Percentiles rank a stretch among this genome's conserved stretches.
These are phyloP conservation scores for Ptilonorhynchus violaceus DNA, from an alignment of 2,113 vertebrate genomes.

Conservation along the genomic window DNA sequence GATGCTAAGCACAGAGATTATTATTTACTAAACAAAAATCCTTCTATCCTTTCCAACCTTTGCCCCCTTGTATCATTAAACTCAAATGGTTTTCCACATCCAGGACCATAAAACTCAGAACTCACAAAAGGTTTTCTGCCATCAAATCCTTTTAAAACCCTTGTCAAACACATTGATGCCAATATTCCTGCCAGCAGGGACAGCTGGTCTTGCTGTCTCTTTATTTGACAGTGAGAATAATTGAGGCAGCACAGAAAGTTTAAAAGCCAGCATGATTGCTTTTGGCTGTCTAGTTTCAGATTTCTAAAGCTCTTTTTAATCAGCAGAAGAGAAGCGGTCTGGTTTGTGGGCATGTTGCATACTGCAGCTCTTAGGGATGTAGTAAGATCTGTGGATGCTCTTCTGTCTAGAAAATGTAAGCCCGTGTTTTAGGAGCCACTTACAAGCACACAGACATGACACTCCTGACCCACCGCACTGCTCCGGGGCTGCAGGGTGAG, in stretches of 20 bases:
- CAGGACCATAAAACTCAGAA: not conserved
- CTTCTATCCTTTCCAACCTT: not conserved
- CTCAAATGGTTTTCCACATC: not conserved
- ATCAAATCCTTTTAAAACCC: conserved; percentile 20
- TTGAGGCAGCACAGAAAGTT: conserved; percentile 37
- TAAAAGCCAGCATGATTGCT: conserved; percentile 41
- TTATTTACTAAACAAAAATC: conserved; percentile 26
- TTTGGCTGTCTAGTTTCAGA: conserved; percentile 47
- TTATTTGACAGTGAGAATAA: conserved; percentile 51
- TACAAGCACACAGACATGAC: not conserved
- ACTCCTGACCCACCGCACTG: not conserved
- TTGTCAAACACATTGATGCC: conserved; percentile 34
- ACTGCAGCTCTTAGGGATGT: not conserved
- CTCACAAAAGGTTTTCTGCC: conserved; percentile 26
- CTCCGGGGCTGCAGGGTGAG: not conserved
- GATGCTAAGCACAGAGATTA: not conserved
- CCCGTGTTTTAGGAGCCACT: not conserved
- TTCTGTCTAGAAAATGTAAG: not conserved
- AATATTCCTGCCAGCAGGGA: conserved; percentile 49
- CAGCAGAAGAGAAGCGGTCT: not conserved
- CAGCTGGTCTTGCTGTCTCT: conserved; percentile 44
- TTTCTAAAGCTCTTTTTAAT: conserved; percentile 50
- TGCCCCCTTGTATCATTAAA: not conserved
- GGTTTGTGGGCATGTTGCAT: not conserved
- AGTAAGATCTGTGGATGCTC: not conserved